Evolutionary conservation across 2,888 invertebrate genomes (phyloP), one percentile per base, ranked within the genome.

Genomic region (Lymantria monacha): DNA sequence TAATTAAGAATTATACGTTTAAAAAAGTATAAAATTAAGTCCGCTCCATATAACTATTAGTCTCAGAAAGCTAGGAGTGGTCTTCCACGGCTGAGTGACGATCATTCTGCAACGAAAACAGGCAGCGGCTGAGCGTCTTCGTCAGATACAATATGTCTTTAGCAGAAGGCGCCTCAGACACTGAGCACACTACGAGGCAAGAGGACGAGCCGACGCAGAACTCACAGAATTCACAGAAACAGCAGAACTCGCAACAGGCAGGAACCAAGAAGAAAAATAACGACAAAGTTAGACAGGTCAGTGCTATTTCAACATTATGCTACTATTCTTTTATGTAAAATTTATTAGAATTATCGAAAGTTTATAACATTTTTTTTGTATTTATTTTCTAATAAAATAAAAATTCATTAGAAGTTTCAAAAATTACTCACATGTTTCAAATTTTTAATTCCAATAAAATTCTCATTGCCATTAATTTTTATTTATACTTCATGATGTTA

Each of bases 61-160:
- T 48, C 46, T 48, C 56, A 42, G 41, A 47, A 59, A 51, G 30
- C 55, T 63, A 85, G 86, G 86, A 73, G 84, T 62, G 87, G 71
- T 71, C 52, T 59, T 72, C 72, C 81, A 87, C 87, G 88, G 77
- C 69, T 82, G 70, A 76, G 55, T 77, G 70, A 69, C 64, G 70
- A 68, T 70, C 84, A 83, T 71, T 81, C 68, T 58, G 55, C 60
- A 70, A 82, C 79, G 82, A 85, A 84, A 84, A 84, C 70, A 77
- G 72, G 64, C 44, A 56, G 69, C 73, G 61, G 46, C 51, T 72
- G 72, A 65, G 56, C 72, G 81, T 68, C 62, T 54, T 59, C 60
- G 71, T 59, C 88, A 90, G 83, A 87, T 80, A 75, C 76, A 74
- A 79, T 83, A 90, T 90, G 90, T 90, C 90, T 85, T 73, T 90